Evolutionary conservation across 2,888 invertebrate genomes (phyloP).

Genomic region (Meiosimyza platycephala): DNA sequence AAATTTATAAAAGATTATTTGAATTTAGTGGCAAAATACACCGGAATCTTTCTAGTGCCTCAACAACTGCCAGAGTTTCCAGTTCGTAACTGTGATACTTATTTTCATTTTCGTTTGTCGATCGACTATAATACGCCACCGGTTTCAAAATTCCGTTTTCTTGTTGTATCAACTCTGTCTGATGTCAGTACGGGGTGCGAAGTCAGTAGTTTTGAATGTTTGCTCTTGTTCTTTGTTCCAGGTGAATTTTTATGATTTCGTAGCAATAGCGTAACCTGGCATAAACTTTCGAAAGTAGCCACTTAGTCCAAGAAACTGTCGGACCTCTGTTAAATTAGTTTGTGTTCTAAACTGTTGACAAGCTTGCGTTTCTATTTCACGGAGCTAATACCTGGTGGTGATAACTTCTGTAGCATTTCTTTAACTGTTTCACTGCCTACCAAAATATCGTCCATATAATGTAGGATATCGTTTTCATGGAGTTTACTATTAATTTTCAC

Average conservation of each 20-base stretch:
- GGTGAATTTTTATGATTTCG: neutral
- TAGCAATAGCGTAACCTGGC: neutral
- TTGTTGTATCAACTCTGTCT: neutral
- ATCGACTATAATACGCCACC: neutral
- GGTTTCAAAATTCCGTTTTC: neutral
- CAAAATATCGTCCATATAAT: slow-evolving; percentile 34
- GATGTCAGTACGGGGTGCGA: neutral
- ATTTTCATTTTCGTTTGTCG: neutral
- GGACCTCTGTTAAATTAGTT: no score
- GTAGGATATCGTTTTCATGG: neutral
- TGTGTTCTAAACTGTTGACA: no score
- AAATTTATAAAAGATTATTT: no score
- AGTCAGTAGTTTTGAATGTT: neutral
- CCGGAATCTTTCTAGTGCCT: neutral
- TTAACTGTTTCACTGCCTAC: slow-evolving; percentile 8
- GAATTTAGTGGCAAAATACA: no score
- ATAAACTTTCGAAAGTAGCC: no score
- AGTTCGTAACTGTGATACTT: neutral
- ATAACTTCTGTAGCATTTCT: no score
- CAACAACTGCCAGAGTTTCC: slow-evolving; percentile 1
- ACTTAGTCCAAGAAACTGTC: no score
- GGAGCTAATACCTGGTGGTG: no score
- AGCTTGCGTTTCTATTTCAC: no score
- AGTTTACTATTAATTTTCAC: neutral
- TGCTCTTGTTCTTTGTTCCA: neutral